A percentile compares a stretch with the other conserved stretches of the same genome.
Evolutionary conservation across 2,888 invertebrate genomes (phyloP).

Genomic region (Sepiola atlantica): DNA sequence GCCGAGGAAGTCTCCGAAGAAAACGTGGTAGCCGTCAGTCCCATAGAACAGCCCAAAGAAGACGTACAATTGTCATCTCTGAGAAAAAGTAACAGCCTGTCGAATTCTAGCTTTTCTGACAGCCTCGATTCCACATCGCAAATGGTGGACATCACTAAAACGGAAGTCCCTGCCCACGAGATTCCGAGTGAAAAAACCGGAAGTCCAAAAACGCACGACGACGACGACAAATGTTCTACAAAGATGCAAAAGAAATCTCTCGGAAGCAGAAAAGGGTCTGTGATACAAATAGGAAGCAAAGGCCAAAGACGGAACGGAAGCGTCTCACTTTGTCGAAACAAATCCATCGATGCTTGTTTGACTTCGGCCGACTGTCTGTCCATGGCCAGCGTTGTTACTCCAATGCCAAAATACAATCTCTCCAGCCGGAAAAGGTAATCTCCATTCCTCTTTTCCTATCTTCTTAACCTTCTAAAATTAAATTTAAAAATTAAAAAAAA

Average conservation of each 20-base stretch:
- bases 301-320: neutral
- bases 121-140: conserved; percentile 23
- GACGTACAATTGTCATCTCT: neutral
- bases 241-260: neutral
- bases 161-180: neutral
- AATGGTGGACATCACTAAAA: neutral
- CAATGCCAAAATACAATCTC: conserved; percentile 41
- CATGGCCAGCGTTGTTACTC: neutral
- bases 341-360: neutral
- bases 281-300: neutral
- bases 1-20: neutral
- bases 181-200: neutral
- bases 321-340: neutral
- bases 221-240: neutral
- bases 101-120: conserved; percentile 37
- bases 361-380: conserved; percentile 38
- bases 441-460: neutral
- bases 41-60: neutral
- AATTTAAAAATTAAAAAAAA: no score
- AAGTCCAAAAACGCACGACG: neutral
- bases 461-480: neutral
- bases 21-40: neutral
- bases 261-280: neutral
- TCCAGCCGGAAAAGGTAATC: conserved; percentile 44
- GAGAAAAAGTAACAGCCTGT: neutral